Base-by-base conservation (phyloP, 2,888 invertebrate genomes). In the Helleia helle region DNA sequence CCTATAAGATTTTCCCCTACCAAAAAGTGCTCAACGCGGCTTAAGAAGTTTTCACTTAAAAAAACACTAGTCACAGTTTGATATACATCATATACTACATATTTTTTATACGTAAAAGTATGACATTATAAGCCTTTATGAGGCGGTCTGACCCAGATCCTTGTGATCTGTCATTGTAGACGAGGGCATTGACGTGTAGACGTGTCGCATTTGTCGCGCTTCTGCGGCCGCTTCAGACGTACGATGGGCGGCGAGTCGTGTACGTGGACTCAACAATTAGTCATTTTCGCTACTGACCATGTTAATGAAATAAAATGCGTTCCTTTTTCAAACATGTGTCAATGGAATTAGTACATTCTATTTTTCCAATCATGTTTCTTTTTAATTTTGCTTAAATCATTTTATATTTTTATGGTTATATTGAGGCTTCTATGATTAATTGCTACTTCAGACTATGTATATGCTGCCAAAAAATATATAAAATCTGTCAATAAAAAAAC, bases 141-240 rank as follows among this genome's bases (percentile, higher is more conserved):
- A 42, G 26, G 28, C 17, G 29, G 47, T 43, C 42, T 48, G 46
- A 54, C 46, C 48, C 48, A 48, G 50, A 54, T 52, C 44, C 43
- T 31, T 42, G 46, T 26, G 17, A 59, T 59, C 54, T 50, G 56
- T 63, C 58, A 58, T 54, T 48, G 46, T 54, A 18, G 25, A 31
- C 29, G 40, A 29, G 40, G 47, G 44, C 55, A 44, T 44, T 40
- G 46, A 37, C 46, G 41, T n/a, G 34, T 34, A 4, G 18, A 13
- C 28, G 28, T 22, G 34, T 34, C 34, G 18, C 12, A 17, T 34
- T 34, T 34, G 34, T 34, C 34, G 34, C 29, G 29, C 34, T 22
- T 34, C 34, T 22, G 18, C 22, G 34, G 34, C 22, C 18, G 34
- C 11, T 17, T 11, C 13, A 22, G 17, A 6, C 18, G 34, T 22